Evolutionary conservation across 2,797 vertebrate species (phyloP), one percentile per base, ranked within the genome.

Genomic region (Trematomus bernacchii): DNA sequence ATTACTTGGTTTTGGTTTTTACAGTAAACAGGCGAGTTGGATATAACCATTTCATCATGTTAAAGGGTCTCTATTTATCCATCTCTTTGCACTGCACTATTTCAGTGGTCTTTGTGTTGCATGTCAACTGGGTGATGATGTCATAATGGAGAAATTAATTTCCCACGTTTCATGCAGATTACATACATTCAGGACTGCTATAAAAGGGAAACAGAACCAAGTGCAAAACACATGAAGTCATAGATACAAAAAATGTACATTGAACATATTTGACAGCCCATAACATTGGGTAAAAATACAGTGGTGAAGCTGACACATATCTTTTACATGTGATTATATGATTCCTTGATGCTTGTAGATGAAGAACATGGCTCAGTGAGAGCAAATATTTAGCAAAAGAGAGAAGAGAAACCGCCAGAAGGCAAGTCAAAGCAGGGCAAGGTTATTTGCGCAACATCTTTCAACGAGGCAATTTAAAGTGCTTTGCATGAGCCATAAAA

Each of bases 311-410:
- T 27, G 60, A 46, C 8, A 48, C 42, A 65, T 43, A 78, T 64
- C 66, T 64, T 52, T 63, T 40, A 50, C 65, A 40, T n/a, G n/a
- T n/a, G n/a, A n/a, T 63, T 66, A 11, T 53, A 57, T 27, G 51
- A 58, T 57, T 53, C 18, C 40, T 30, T 50, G 50, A 51, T 15
- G 27, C 33, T 37, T 55, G n/a, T 12, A 46, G 46, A 13, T 64
- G 27, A 48, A 16, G 16, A 47, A 33, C 51, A 21, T 9, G 37
- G 52, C 50, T 57, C 23, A 47, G 43, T 16, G 16, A 55, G 52
- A 5, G 37, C 18, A 44, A 16, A 8, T 23, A 19, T 10, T 19
- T 12, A 65, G 37, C 37, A 42, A 4, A 21, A 60, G 74, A 27
- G 48, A 33, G n/a, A 43, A 33, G 33, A 51, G 37, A 67, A 68